Base-by-base conservation (phyloP, 1,140 invertebrate genomes). In the Hesperophylax magnus region DNA sequence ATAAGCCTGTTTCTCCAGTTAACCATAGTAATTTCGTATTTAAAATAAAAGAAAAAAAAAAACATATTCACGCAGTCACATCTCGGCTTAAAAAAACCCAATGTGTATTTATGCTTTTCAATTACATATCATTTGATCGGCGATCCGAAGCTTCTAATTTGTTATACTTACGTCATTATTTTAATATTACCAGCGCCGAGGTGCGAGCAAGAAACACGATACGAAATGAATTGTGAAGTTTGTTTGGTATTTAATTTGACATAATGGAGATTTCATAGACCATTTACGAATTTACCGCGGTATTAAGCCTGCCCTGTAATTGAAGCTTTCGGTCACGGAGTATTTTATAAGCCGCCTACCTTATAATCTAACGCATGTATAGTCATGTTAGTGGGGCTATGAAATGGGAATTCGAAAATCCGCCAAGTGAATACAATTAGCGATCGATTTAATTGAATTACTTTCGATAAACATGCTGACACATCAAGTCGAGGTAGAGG, bases 211-310 rank as follows among this genome's bases (percentile, higher is more conserved):
- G 69, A 34, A 47, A 61, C 65, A 69, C 65, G 31, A 72, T 39
- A 39, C 27, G n/a, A 67, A 27, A 72, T 72, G 11, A 71, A 71
- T 47, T 71, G n/a, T 71, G 8, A 54, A 53, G 39, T 72, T 77
- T 63, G 75, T 61, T 65, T 65, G 75, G 58, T 34, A 61, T 77
- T 61, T 77, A 53, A 63, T 77, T 65, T 77, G 75, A 77, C 61
- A 56, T 78, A 78, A 78, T 78, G 63, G 77, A 67, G 63, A 67
- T 78, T 78, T 67, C 60, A 78, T 78, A 78, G 39, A 53, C 53
- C 17, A 78, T 67, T 78, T 78, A 53, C 61, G 56, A 71, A 78
- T 67, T 78, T 69, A 69, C 61, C 77, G 77, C 63, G 18, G 61
- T 78, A 78, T 78, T 78, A 78, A 56, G 15, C 20, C 77, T 20